Evolutionary conservation across 2,113 vertebrate species (phyloP).

Genomic region (Harpagus bidentatus): DNA sequence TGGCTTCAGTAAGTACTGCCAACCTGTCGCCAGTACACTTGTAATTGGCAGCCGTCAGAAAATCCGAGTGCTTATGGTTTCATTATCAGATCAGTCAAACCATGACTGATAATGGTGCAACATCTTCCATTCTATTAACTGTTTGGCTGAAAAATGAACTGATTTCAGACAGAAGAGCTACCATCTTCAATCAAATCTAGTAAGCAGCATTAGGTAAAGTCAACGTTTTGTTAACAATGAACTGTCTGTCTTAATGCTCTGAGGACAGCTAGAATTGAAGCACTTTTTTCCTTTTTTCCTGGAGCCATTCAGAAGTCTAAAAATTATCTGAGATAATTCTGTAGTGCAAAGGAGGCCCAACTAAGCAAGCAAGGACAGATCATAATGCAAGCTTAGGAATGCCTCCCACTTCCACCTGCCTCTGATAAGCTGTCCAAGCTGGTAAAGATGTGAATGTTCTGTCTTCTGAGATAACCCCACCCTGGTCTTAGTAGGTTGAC

Average conservation of each 20-base stretch:
- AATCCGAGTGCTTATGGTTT: background rate
- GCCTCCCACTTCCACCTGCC: background rate
- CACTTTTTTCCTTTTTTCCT: background rate
- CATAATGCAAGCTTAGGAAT: background rate
- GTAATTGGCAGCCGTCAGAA: background rate
- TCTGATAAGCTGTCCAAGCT: background rate
- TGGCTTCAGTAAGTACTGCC: background rate
- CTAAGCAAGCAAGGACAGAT: background rate
- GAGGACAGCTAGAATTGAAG: background rate
- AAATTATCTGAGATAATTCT: background rate
- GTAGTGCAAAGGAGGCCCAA: background rate
- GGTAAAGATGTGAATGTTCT: background rate
- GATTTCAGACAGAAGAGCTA: background rate
- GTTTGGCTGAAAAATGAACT: background rate
- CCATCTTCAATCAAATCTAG: background rate
- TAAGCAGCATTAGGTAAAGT: background rate
- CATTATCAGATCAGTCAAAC: background rate
- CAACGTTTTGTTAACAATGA: background rate
- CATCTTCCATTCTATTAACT: background rate
- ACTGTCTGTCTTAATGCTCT: background rate
- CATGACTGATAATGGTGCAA: background rate
- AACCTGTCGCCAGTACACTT: background rate
- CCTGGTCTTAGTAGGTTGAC: background rate
- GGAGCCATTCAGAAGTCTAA: background rate
- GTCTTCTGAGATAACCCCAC: background rate